Conservation (phyloP, 1,140 invertebrate species). For the Zophobas morio region DNA sequence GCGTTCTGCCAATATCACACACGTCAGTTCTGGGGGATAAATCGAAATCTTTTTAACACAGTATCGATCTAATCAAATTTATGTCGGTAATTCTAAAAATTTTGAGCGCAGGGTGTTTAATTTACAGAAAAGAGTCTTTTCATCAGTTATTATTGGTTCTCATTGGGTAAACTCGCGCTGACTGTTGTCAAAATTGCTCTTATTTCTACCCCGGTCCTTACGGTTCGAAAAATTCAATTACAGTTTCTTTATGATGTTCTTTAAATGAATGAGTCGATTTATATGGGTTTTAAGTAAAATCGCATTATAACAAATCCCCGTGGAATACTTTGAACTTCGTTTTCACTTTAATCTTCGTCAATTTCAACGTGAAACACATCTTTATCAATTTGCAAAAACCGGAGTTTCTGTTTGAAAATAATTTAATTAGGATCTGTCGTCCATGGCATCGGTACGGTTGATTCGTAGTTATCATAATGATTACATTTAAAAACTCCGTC, state of each 20-base stretch:
- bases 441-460: background rate
- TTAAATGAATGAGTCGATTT: conserved; percentile 12
- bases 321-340: conserved; percentile 18
- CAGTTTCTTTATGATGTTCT: conserved; percentile 7
- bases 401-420: conserved; percentile 22
- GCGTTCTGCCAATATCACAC: no score
- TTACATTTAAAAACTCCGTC: background rate
- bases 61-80: no score
- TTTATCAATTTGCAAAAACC: conserved; percentile 38
- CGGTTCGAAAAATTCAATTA: conserved; percentile 12
- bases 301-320: conserved; percentile 19
- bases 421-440: conserved; percentile 10
- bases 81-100: no score
- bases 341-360: conserved; percentile 35
- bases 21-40: no score
- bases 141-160: no score
- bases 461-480: conserved; percentile 5
- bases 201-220: background rate
- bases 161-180: no score
- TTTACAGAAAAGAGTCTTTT: no score
- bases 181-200: background rate
- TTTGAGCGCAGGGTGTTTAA: no score
- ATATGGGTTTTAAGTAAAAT: conserved; percentile 26
- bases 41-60: no score
- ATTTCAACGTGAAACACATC: conserved; percentile 18